Evolutionary conservation across 1,140 invertebrate genomes (phyloP).

Genomic region (Drosophila subobscura): DNA sequence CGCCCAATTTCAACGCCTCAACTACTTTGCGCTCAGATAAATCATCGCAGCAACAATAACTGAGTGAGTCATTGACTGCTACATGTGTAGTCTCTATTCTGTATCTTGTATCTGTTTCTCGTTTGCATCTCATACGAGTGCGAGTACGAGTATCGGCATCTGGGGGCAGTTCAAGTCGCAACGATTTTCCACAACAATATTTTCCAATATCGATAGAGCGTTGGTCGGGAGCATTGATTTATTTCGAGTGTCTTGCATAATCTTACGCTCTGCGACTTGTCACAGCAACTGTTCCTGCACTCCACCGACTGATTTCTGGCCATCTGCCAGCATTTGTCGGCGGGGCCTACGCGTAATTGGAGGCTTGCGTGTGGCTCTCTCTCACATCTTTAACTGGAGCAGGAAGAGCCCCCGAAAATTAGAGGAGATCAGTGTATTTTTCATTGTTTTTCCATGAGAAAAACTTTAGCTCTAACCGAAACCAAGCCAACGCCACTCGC

Average conservation of each 20-base stretch:
- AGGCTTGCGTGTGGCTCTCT: conserved; percentile 67
- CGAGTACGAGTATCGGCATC: conserved; percentile 28
- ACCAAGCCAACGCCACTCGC: not conserved
- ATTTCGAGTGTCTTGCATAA: conserved; percentile 31
- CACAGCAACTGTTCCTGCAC: conserved; percentile 28
- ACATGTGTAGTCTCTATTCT: conserved; percentile 68
- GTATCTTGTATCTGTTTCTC: conserved; percentile 54
- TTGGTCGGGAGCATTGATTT: conserved; percentile 56
- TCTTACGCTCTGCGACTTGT: conserved; percentile 28
- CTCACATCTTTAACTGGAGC: conserved; percentile 58
- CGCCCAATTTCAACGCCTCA: conserved; percentile 81
- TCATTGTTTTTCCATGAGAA: conserved; percentile 72
- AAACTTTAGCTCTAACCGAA: conserved; percentile 2
- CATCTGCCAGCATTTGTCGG: not conserved
- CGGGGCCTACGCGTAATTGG: conserved; percentile 49
- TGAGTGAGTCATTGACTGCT: conserved; percentile 72
- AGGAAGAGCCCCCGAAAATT: conserved; percentile 58
- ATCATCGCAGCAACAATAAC: conserved; percentile 56
- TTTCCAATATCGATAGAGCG: conserved; percentile 67
- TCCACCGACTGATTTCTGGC: too few species aligned
- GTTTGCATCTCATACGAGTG: conserved; percentile 30
- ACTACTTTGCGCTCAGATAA: conserved; percentile 65
- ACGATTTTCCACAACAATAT: conserved; percentile 71
- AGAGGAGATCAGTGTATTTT: conserved; percentile 59
- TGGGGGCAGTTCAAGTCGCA: conserved; percentile 36